These are phyloP conservation scores for Lethenteron camtschaticum DNA, from an alignment of 2,113 vertebrate species.

Conservation along the genomic window DNA sequence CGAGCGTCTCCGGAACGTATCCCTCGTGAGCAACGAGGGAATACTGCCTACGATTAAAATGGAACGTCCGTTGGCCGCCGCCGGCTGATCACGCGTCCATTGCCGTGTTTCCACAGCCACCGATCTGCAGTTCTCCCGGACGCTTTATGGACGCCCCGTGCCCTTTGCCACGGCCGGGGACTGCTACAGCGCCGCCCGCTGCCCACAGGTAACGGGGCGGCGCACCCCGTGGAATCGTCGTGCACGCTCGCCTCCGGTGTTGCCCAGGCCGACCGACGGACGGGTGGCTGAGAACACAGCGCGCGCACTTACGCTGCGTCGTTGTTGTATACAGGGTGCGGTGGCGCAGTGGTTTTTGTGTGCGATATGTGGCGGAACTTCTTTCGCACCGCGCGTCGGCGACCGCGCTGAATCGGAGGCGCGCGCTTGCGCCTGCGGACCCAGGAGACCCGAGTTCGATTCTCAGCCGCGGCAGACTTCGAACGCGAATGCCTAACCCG, in stretches of 20 bases:
- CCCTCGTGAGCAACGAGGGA: too few species aligned
- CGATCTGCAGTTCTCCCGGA: conserved; percentile 62
- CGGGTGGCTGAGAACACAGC: background rate
- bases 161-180: conserved; percentile 85
- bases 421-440: too few species aligned
- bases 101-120: conserved; percentile 30
- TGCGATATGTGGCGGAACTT: background rate
- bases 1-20: too few species aligned
- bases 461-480: too few species aligned
- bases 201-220: conserved; percentile 51
- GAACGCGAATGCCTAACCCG: too few species aligned
- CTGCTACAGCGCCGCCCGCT: conserved; percentile 70
- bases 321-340: background rate
- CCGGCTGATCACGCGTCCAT: too few species aligned
- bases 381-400: too few species aligned
- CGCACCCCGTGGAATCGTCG: background rate
- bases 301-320: background rate
- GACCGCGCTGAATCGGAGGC: too few species aligned
- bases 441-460: too few species aligned
- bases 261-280: background rate
- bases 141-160: conserved; percentile 51
- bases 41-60: too few species aligned
- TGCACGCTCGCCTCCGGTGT: background rate
- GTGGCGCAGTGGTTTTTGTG: background rate
- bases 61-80: too few species aligned